Evolutionary conservation across 2,113 vertebrate genomes (phyloP), one percentile per base, ranked within the genome.

Genomic region (Myocastor coypus): DNA sequence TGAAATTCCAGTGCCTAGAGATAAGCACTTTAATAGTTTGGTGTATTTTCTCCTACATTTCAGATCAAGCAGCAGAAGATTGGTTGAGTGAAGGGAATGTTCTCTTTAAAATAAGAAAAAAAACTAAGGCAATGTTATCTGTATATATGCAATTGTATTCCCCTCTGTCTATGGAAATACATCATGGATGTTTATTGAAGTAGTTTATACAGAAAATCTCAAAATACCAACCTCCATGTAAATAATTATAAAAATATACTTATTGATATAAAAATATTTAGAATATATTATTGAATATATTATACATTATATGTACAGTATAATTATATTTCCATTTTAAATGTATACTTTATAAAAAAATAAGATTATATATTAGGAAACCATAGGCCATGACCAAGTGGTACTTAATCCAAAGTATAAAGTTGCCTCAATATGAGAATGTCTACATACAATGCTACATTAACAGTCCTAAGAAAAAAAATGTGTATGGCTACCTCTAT

Each of bases 221-320:
- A 77, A 78, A 77, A 89, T 5, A 92, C 5, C 2, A 28, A 92
- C 32, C n/a, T 24, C 83, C 37, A 87, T 61, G 68, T 13, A 87
- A 87, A 78, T 13, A 87, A 91, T 42, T 91, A 87, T 50, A 63
- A 87, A 81, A 75, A 81, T 55, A 10, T 82, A 64, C 82, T 87
- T 87, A 46, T 4, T 73, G 57, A 87, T 46, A 28, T 80, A 3
- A 82, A 87, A 77, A 75, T 40, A 75, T 28, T 42, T 20, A 26
- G 71, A 22, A 40, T 75, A 42, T 75, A 42, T 80, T 40, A 50
- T 88, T 88, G 26, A 71, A 20, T 68, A 50, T 52, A 61, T 52
- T 84, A 57, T 83, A 59, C 83, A 68, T 61, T 32, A 4, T 32
- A 57, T 82, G 19, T 32, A 32, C 69, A 88, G 30, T 75, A 75